phyloP scores from a whole-genome alignment of 2,113 vertebrate species.

The Melanerpes formicivorus region DNA sequence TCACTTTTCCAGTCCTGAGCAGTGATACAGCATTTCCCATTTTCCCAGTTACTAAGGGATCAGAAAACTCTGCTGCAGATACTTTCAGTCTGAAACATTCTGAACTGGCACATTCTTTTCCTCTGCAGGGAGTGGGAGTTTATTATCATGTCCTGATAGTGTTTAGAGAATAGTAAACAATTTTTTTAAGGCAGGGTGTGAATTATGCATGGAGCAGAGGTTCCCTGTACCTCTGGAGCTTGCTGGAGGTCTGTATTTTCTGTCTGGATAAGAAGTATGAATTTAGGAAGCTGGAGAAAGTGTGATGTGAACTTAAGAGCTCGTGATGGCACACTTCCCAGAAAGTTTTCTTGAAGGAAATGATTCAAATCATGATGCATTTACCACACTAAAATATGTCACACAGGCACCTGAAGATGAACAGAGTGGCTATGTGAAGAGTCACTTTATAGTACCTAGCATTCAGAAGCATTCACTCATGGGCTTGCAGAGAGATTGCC shows the following conservation, averaged over 20 bases:
- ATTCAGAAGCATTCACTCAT: background rate
- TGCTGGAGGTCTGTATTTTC: background rate
- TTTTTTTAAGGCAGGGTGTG: background rate
- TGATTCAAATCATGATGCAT: background rate
- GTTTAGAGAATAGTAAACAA: conserved; percentile 10
- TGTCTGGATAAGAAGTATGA: background rate
- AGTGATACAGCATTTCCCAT: too few species aligned
- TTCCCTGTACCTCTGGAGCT: background rate
- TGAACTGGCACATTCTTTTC: background rate
- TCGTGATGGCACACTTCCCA: background rate
- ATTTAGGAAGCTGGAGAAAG: background rate
- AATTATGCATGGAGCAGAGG: conserved; percentile 8
- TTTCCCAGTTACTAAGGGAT: too few species aligned
- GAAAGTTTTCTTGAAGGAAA: background rate
- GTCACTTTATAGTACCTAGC: background rate
- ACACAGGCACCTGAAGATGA: background rate
- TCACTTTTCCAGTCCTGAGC: too few species aligned
- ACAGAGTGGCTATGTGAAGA: background rate
- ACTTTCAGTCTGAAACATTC: background rate
- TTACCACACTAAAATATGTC: background rate
- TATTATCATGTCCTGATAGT: background rate
- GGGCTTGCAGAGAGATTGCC: background rate
- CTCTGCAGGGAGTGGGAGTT: background rate
- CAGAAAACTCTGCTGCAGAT: background rate
- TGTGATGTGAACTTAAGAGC: background rate